Base-by-base conservation (phyloP, 2,888 invertebrate genomes). In the Troides oblongomaculatus region DNA sequence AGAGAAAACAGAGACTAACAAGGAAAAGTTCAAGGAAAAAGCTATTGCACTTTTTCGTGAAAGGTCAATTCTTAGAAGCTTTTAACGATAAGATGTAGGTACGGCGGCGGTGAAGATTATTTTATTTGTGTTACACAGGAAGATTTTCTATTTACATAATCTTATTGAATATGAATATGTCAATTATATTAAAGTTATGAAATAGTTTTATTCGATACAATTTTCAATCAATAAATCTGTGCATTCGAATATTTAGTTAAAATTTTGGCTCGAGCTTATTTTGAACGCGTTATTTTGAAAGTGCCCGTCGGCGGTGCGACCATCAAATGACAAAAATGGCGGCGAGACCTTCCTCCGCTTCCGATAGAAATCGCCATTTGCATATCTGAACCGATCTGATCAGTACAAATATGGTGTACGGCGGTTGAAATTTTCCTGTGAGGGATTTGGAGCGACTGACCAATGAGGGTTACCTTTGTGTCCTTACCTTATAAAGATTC, bases 291-390 rank as follows among this genome's bases (percentile, higher is more conserved):
- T 66, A 71, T 72, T 74, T 73, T 76, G 72, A 75, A 74, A 68
- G 69, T 60, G 60, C 57, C 18, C 65, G 64, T 25, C 21, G 62
- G 64, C 69, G 71, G 64, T 17, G 50, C 50, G 50, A 50, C 73
- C 76, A 72, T 69, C 72, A 74, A 71, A 30, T 73, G 77, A 74
- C 78, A 75, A 76, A 82, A 78, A 82, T 69, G 77, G 77, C 69
- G 73, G 73, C 72, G 43, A 71, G 77, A 74, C 88, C 88, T 88
- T 86, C 85, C 75, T 76, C 75, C 66, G 72, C 82, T 87, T 88
- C 88, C 88, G 84, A 87, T 87, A 84, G 85, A 84, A 81, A 78
- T 72, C 68, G 76, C 78, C 77, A 85, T 88, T 88, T 87, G 87
- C 88, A 87, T 87, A 81, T 78, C 80, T 77, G 80, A 74, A 76